Conservation (phyloP, 2,888 invertebrate genomes). For the Orgyia antiqua region DNA sequence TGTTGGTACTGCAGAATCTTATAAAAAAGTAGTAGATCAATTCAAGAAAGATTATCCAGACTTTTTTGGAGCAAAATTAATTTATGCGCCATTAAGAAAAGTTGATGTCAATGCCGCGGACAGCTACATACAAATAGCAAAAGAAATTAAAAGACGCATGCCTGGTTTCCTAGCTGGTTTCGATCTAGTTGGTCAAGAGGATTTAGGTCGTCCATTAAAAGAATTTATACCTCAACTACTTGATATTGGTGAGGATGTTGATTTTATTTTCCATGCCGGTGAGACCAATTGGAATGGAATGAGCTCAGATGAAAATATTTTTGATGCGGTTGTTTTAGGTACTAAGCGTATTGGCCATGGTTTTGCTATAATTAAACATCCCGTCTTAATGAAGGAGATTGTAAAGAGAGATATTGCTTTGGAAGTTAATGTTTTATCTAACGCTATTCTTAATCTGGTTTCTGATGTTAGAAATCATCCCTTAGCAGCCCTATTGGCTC, state of each 20-base stretch:
- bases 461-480: conserved; percentile 88
- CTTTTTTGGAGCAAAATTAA: conserved; percentile 83
- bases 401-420: conserved; percentile 81
- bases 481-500: conserved; percentile 79
- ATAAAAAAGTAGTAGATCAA: conserved; percentile 72
- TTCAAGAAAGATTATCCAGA: conserved; percentile 80
- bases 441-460: conserved; percentile 84
- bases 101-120: conserved; percentile 55
- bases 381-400: conserved; percentile 78
- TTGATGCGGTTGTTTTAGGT: conserved; percentile 85
- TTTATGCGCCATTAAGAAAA: conserved; percentile 81
- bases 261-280: conserved; percentile 88
- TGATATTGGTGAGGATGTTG: conserved; percentile 64
- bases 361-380: conserved; percentile 85
- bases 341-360: conserved; percentile 88
- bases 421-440: conserved; percentile 89
- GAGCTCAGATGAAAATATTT: conserved; percentile 83
- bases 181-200: conserved; percentile 90
- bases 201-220: conserved; percentile 80
- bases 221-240: conserved; percentile 77
- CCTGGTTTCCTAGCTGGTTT: conserved; percentile 88
- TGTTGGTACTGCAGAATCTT: conserved; percentile 74
- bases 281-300: conserved; percentile 87
- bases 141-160: conserved; percentile 62
- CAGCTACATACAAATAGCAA: conserved; percentile 64